phyloP scores from a whole-genome alignment of 2,797 vertebrate genomes.

The Mormyrops attenuatus region DNA sequence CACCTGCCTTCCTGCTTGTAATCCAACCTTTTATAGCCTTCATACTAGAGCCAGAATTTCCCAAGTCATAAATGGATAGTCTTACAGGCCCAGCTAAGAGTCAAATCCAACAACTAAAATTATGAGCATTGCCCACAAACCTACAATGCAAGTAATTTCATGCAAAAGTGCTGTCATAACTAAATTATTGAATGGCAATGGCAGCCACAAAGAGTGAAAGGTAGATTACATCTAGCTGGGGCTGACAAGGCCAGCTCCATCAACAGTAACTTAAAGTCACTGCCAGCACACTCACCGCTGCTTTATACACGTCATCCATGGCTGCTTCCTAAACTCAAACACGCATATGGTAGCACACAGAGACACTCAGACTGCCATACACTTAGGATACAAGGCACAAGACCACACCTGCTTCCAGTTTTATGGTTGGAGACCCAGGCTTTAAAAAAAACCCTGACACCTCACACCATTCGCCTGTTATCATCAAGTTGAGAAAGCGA shows the following conservation, averaged over 20 bases:
- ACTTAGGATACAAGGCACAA: slow-evolving; percentile 43
- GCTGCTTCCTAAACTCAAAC: slow-evolving; percentile 40
- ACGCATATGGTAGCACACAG: slow-evolving; percentile 29
- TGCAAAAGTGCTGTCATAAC: not conserved
- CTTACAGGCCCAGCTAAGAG: not conserved
- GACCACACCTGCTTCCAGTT: slow-evolving; percentile 45
- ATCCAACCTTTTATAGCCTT: slow-evolving; percentile 17
- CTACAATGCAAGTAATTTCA: not conserved
- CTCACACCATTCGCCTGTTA: slow-evolving; percentile 39
- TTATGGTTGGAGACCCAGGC: slow-evolving; percentile 45
- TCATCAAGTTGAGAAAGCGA: slow-evolving; percentile 29
- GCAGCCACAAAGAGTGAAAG: not conserved
- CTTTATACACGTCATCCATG: slow-evolving; percentile 79
- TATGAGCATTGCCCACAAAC: not conserved
- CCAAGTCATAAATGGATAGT: not conserved
- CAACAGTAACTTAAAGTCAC: not conserved
- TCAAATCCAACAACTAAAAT: not conserved
- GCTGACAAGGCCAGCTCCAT: not conserved
- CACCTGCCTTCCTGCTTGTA: slow-evolving; percentile 6
- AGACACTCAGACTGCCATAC: slow-evolving; percentile 30
- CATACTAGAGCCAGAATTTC: not conserved
- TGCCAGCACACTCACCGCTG: slow-evolving; percentile 62
- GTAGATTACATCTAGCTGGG: not conserved
- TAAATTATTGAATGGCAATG: not conserved
- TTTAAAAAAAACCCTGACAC: slow-evolving; percentile 48